These are phyloP conservation scores for Drosophila nikananu DNA, from an alignment of 1,140 invertebrate species.

Conservation along the genomic window DNA sequence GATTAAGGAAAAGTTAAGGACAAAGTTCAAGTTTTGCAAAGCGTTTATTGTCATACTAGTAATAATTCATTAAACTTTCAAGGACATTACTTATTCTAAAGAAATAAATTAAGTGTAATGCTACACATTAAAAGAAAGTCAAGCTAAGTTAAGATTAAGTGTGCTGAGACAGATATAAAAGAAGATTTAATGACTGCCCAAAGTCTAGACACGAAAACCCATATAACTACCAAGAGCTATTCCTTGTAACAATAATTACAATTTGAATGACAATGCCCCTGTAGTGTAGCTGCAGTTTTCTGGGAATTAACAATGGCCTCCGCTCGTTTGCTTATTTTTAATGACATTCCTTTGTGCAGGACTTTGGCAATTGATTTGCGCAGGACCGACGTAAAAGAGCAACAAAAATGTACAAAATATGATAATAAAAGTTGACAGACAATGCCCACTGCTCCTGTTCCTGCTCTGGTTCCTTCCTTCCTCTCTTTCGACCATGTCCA, in stretches of 20 bases:
- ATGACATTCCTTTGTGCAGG: slow-evolving; percentile 46
- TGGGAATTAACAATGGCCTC: slow-evolving; percentile 8
- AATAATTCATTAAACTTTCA: background rate
- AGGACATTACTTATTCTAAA: background rate
- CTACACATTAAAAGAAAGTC: background rate
- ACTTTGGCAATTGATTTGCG: slow-evolving; percentile 68
- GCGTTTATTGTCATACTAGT: background rate
- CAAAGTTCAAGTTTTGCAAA: background rate
- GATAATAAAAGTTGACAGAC: slow-evolving; percentile 67
- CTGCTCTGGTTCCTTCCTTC: background rate
- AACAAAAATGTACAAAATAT: slow-evolving; percentile 68
- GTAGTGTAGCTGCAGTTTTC: background rate
- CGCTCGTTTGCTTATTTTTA: slow-evolving; percentile 37
- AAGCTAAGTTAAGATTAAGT: background rate
- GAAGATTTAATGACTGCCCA: slow-evolving; percentile 1
- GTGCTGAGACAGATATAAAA: background rate
- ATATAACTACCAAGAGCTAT: background rate
- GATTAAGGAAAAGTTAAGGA: no score
- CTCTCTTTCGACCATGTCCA: background rate
- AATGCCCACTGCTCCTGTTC: slow-evolving; percentile 1
- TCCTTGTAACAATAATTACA: slow-evolving; percentile 8
- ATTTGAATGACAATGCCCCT: slow-evolving; percentile 22
- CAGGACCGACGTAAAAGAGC: slow-evolving; percentile 46
- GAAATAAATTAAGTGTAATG: slow-evolving; percentile 3
- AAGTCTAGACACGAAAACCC: background rate